A percentile compares a stretch with the other conserved stretches of the same genome.
These are phyloP conservation scores for Microcebus ravelobensis DNA, from an alignment of 2,113 vertebrate genomes.

Conservation along the genomic window DNA sequence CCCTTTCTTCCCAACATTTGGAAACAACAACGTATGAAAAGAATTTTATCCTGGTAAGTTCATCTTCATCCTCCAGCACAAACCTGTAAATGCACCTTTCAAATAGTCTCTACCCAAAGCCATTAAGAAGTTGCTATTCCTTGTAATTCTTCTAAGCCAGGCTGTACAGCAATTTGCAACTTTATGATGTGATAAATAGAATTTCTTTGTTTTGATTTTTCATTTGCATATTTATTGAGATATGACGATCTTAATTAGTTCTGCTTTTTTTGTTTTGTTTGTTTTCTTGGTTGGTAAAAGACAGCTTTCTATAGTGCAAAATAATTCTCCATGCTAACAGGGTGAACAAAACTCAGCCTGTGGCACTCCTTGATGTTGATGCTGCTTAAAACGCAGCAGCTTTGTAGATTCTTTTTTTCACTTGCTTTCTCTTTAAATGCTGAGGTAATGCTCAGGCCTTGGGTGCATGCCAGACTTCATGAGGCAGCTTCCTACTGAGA, in stretches of 20 bases:
- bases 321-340: conserved; percentile 62
- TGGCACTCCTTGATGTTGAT: not conserved
- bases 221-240: conserved; percentile 89
- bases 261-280: conserved; percentile 78
- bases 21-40: not conserved
- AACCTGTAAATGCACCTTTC: not conserved
- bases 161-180: conserved; percentile 83
- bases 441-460: conserved; percentile 33
- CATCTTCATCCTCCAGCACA: not conserved
- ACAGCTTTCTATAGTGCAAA: conserved; percentile 57
- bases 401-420: conserved; percentile 37
- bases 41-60: not conserved
- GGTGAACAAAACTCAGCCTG: conserved; percentile 38
- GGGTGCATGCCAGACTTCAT: conserved; percentile 61
- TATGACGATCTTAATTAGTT: conserved; percentile 88
- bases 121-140: conserved; percentile 46
- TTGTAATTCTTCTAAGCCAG: conserved; percentile 62
- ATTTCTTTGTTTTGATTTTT: conserved; percentile 87
- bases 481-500: conserved; percentile 63
- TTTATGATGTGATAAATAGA: conserved; percentile 87
- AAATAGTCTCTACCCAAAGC: not conserved
- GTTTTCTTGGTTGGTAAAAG: conserved; percentile 76
- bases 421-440: conserved; percentile 43
- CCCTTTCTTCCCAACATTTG: not conserved
- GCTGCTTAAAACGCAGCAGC: conserved; percentile 35